phyloP scores from a whole-genome alignment of 2,113 vertebrate genomes.

The Gopherus flavomarginatus region DNA sequence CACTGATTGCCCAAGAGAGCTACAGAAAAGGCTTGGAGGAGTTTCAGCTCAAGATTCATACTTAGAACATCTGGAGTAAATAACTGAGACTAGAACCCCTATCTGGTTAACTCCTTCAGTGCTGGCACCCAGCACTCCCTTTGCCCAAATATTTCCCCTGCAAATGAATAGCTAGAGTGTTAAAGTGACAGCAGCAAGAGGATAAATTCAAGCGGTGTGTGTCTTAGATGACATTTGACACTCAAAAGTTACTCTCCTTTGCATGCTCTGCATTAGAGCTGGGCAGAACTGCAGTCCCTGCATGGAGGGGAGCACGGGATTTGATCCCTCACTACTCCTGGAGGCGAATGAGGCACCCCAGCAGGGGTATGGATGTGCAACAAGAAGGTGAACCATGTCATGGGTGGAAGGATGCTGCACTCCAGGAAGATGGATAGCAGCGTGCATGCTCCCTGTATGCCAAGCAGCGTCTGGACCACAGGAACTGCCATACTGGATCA shows the following conservation, averaged over 20 bases:
- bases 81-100: background rate
- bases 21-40: background rate
- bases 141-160: background rate
- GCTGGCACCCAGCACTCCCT: background rate
- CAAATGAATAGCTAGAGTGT: background rate
- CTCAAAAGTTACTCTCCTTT: background rate
- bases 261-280: fast-evolving
- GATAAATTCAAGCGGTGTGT: background rate
- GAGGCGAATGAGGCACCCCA: background rate
- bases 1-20: conserved; percentile 8
- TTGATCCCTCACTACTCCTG: background rate
- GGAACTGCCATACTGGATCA: background rate
- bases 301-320: background rate
- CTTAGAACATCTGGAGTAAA: conserved; percentile 22
- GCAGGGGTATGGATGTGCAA: fast-evolving
- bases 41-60: conserved; percentile 11
- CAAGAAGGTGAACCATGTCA: background rate
- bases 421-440: background rate
- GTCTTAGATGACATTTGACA: conserved; percentile 60
- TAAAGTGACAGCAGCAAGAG: background rate
- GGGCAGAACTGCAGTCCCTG: background rate
- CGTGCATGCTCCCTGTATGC: background rate
- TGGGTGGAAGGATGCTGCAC: background rate
- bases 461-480: background rate
- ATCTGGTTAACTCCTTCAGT: background rate